These are phyloP conservation scores for Lethrus apterus DNA, from an alignment of 1,140 invertebrate species.

Conservation along the genomic window DNA sequence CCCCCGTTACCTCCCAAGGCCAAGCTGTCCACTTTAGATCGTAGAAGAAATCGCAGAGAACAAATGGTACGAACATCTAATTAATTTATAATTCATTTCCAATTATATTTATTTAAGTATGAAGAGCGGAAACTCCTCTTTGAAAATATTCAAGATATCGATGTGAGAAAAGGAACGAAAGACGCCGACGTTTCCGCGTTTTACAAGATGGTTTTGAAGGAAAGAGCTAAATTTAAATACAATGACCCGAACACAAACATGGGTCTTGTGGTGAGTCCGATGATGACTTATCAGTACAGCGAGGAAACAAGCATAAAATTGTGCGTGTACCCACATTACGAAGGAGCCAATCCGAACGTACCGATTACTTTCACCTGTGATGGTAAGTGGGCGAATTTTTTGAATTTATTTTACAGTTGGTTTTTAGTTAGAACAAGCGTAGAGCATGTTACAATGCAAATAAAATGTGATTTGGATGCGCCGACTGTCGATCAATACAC, in stretches of 20 bases:
- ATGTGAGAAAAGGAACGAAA: slow-evolving; percentile 51
- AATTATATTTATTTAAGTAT: slow-evolving; percentile 15
- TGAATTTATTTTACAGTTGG: slow-evolving; percentile 22
- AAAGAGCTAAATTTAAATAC: slow-evolving; percentile 65
- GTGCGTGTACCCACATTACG: slow-evolving; percentile 63
- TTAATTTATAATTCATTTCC: too few species aligned
- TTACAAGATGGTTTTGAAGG: slow-evolving; percentile 67
- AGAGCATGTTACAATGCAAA: slow-evolving; percentile 80
- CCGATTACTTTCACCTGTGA: slow-evolving; percentile 82
- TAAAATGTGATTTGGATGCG: slow-evolving; percentile 72
- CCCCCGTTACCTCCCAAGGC: slow-evolving; percentile 41
- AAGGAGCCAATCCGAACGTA: slow-evolving; percentile 44
- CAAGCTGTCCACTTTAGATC: slow-evolving; percentile 28
- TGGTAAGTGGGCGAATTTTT: too few species aligned
- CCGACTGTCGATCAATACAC: slow-evolving; percentile 35
- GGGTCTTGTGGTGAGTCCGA: slow-evolving; percentile 73
- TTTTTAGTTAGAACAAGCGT: slow-evolving; percentile 74
- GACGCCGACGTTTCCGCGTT: slow-evolving; percentile 73
- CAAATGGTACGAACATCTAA: slow-evolving; percentile 5
- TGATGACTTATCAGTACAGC: slow-evolving; percentile 67
- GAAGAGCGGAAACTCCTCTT: slow-evolving; percentile 50
- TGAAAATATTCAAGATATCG: slow-evolving; percentile 60
- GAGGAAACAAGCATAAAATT: slow-evolving; percentile 79
- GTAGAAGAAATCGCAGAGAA: slow-evolving; percentile 17
- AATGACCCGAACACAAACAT: slow-evolving; percentile 66